Base-by-base conservation (phyloP, 2,797 vertebrate genomes). In the Epinephelus malabaricus region DNA sequence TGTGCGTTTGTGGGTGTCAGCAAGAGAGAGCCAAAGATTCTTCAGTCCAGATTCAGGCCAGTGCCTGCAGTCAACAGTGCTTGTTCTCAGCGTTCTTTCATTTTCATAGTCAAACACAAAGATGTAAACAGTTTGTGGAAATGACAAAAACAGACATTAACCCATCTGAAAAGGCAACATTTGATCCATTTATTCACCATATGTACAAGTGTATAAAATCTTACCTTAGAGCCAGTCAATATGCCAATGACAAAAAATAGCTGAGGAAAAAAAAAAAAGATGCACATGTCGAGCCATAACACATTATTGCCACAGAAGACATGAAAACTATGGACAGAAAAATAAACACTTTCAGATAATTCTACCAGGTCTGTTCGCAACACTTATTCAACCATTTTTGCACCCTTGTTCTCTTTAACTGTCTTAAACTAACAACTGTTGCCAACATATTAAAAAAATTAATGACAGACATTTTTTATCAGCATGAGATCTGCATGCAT, bases 131-230 rank as follows among this genome's bases (percentile, higher is more conserved):
- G 40, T 70, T 53, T 30, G 38, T 30, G 10, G 3, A 53, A 54
- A 43, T 21, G 5, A 63, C 12, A 61, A 69, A 62, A 61, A 55
- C 10, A 46, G 3, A 76, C 13, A 47, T 23, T 15, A 49, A 69
- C 8, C 40, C 27, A 62, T 62, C 0, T 89, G 55, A 93, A 93
- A 95, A 92, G 87, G 84, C 80, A 89, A 86, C 73, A 90, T 78
- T 76, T 49, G 73, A 82, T 79, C 55, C 18, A 81, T 92, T 94
- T 93, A 95, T 95, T 95, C 75, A 89, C 79, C 43, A 80, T 92
- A 92, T 93, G 65, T 94, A 93, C 90, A 94, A 78, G 59, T 56
- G 78, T 92, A 87, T 72, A 89, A 86, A 83, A 46, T 15, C 14
- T 45, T 59, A 60, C 53, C 25, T n/a, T 71, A 72, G 55, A 56